A percentile compares a stretch with the other conserved stretches of the same genome.
These are phyloP conservation scores for Drosophila sp. DNA, from an alignment of 1,140 invertebrate genomes.

Conservation along the genomic window DNA sequence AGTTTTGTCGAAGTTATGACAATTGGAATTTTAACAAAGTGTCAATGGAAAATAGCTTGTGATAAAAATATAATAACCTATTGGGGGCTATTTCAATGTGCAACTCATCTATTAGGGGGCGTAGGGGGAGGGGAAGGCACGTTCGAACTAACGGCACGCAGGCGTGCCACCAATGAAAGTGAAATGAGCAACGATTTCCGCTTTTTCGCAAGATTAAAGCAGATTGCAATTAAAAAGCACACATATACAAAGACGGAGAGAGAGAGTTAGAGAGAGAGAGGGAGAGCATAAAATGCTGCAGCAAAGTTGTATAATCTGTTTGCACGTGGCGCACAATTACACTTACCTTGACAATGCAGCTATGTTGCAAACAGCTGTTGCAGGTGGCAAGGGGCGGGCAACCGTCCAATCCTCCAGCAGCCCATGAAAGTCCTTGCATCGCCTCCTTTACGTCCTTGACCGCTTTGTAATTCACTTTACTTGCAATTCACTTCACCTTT, in stretches of 20 bases:
- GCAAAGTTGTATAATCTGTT: constrained; percentile 21
- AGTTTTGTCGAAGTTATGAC: too few relatives aligned
- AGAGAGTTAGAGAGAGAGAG: neutral
- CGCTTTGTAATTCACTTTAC: constrained; percentile 8
- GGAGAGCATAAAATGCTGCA: constrained; percentile 1
- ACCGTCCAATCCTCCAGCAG: constrained; percentile 2
- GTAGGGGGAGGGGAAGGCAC: neutral
- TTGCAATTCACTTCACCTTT: constrained; percentile 10
- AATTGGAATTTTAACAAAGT: too few relatives aligned
- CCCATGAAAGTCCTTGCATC: constrained; percentile 14
- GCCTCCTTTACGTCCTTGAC: constrained; percentile 36
- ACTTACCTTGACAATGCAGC: constrained; percentile 32
- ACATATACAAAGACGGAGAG: neutral
- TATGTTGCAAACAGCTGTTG: constrained; percentile 24
- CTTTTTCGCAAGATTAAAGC: constrained; percentile 14
- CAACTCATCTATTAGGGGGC: neutral
- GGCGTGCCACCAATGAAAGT: constrained; percentile 20
- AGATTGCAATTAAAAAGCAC: neutral
- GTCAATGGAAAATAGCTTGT: too few relatives aligned
- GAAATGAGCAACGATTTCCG: constrained; percentile 15
- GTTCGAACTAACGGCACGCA: constrained; percentile 5
- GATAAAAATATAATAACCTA: too few relatives aligned
- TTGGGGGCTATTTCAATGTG: neutral
- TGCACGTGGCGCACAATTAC: constrained; percentile 17
- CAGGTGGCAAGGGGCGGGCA: constrained; percentile 1